A percentile compares a stretch with the other conserved stretches of the same genome.
Conservation (phyloP, 30 jellyfish, hydroid and myxozoan genomes). For the Cassiopea andromeda region DNA sequence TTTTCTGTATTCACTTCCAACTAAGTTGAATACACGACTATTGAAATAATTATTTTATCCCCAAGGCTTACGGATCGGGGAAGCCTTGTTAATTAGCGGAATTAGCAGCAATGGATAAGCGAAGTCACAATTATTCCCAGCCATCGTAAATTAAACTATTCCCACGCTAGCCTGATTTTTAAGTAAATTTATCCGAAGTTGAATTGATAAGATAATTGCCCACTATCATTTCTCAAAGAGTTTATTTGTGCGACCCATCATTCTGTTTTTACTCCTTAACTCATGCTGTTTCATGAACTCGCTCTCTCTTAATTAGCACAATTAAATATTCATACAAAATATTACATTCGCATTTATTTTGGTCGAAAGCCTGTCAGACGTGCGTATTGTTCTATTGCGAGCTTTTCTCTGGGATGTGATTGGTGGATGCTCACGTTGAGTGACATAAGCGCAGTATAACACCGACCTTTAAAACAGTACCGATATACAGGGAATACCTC, state of each 20-base stretch:
- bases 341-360: constrained; percentile 64
- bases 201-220: constrained; percentile 67
- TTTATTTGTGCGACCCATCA: constrained; percentile 73
- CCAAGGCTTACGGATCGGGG: constrained; percentile 67
- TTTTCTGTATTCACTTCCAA: constrained; percentile 22
- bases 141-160: constrained; percentile 46
- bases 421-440: constrained; percentile 69
- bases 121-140: constrained; percentile 65
- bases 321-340: constrained; percentile 73
- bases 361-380: constrained; percentile 72
- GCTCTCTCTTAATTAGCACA: constrained; percentile 74
- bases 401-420: constrained; percentile 51
- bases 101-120: constrained; percentile 73
- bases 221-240: constrained; percentile 63
- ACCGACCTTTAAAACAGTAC: constrained; percentile 70
- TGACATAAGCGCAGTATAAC: constrained; percentile 64
- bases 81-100: constrained; percentile 79
- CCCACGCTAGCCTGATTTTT: constrained; percentile 75
- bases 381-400: constrained; percentile 48
- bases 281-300: constrained; percentile 63
- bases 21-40: constrained; percentile 33
- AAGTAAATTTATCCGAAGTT: constrained; percentile 40
- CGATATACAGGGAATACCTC: constrained; percentile 65
- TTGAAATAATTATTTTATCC: constrained; percentile 46
- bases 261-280: constrained; percentile 54